A percentile compares a stretch with the other conserved stretches of the same genome.
phyloP scores from a whole-genome alignment of 2,113 vertebrate genomes.

The Passerina amoena region DNA sequence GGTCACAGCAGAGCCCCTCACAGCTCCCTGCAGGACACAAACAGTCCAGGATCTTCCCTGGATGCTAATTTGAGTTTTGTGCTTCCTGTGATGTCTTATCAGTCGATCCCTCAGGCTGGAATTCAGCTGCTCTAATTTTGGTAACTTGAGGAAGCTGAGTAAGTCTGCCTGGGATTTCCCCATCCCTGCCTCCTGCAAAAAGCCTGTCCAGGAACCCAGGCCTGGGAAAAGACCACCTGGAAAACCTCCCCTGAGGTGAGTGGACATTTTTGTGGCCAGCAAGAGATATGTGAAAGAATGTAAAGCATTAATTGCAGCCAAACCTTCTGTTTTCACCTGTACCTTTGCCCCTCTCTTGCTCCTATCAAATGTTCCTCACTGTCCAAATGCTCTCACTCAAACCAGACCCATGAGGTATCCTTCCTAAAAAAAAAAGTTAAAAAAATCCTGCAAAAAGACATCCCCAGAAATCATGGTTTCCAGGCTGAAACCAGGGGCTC shows the following conservation, averaged over 20 bases:
- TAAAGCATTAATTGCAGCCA: neutral
- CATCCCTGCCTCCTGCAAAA: neutral
- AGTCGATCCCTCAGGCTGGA: neutral
- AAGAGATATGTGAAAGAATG: neutral
- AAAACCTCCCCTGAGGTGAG: neutral
- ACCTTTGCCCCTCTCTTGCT: neutral
- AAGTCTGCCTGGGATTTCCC: neutral
- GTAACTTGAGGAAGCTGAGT: neutral
- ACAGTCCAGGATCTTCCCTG: neutral
- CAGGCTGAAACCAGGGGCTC: neutral
- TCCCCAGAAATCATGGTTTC: neutral
- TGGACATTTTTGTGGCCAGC: neutral
- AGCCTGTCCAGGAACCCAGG: neutral
- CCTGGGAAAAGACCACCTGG: neutral
- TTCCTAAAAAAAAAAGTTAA: accelerated
- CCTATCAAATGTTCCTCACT: neutral
- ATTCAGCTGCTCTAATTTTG: neutral
- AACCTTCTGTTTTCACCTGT: neutral
- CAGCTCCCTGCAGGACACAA: accelerated
- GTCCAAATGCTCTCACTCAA: neutral
- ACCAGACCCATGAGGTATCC: neutral
- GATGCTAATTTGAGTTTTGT: neutral
- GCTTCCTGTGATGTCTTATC: neutral
- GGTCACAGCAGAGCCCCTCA: neutral
- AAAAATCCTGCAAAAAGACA: neutral